phyloP scores from a whole-genome alignment of 2,113 vertebrate genomes.

The Peromyscus polionotus region DNA sequence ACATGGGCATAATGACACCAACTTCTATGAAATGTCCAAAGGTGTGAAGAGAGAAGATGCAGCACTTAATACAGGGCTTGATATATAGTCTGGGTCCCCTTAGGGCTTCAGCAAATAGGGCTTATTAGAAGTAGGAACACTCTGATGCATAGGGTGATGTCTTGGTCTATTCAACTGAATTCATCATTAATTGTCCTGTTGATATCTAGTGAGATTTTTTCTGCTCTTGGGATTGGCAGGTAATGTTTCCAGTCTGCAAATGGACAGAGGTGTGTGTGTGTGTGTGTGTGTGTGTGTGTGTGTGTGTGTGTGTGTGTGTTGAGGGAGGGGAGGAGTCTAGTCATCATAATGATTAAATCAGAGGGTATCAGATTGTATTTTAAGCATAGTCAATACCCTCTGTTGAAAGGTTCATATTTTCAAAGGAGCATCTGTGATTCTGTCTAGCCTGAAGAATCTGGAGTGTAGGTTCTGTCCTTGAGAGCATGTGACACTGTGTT shows the following conservation, averaged over 20 bases:
- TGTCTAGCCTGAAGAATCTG: background rate
- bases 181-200: background rate
- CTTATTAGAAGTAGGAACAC: background rate
- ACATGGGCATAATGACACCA: background rate
- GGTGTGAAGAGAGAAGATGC: background rate
- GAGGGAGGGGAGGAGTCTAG: too few species aligned
- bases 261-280: background rate
- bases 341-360: background rate
- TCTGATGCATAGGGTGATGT: background rate
- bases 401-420: background rate
- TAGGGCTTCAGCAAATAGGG: background rate
- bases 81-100: background rate
- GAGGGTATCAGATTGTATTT: conserved; percentile 13
- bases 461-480: background rate
- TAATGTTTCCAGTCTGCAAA: background rate
- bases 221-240: conserved; percentile 1
- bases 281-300: background rate
- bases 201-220: conserved; percentile 1
- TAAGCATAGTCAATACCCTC: background rate
- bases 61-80: background rate
- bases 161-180: background rate
- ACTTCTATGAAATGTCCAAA: background rate
- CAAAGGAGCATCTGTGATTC: background rate
- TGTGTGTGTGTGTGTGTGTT: background rate
- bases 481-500: background rate